Conservation (phyloP, 2,888 invertebrate species). For the Arctia plantaginis region DNA sequence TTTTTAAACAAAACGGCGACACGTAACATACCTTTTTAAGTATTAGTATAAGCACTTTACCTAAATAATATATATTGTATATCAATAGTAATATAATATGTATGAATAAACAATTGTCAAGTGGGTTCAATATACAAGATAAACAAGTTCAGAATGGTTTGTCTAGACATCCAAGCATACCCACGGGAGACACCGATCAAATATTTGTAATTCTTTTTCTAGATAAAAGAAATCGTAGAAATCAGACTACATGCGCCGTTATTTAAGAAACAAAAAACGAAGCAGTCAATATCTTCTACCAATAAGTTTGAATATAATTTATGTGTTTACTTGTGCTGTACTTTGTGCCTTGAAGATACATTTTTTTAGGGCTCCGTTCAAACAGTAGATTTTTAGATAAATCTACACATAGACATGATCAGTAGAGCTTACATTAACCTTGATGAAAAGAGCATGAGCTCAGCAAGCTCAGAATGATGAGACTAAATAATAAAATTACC, state of each 20-base stretch:
- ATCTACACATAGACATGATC: neutral
- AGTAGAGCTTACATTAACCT: neutral
- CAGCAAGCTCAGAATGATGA: neutral
- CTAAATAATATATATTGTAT: neutral
- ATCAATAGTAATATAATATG: slow-evolving; percentile 21
- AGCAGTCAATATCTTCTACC: neutral
- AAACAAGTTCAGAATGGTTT: neutral
- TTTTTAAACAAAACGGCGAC: neutral
- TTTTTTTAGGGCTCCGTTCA: no score
- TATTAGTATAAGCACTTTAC: neutral
- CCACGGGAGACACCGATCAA: slow-evolving; percentile 28
- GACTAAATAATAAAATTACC: neutral
- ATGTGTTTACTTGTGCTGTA: no score
- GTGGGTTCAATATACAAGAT: neutral
- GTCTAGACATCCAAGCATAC: slow-evolving; percentile 37
- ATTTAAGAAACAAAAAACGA: neutral
- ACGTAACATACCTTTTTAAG: neutral
- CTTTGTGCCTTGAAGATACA: no score
- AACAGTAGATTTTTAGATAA: no score
- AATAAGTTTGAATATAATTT: neutral
- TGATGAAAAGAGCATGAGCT: neutral
- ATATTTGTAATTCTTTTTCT: slow-evolving; percentile 24
- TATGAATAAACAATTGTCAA: slow-evolving; percentile 8
- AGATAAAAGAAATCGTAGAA: neutral
- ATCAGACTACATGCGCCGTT: neutral